Evolutionary conservation across 1,140 invertebrate species (phyloP).

Genomic region (Araneus ventricosus): DNA sequence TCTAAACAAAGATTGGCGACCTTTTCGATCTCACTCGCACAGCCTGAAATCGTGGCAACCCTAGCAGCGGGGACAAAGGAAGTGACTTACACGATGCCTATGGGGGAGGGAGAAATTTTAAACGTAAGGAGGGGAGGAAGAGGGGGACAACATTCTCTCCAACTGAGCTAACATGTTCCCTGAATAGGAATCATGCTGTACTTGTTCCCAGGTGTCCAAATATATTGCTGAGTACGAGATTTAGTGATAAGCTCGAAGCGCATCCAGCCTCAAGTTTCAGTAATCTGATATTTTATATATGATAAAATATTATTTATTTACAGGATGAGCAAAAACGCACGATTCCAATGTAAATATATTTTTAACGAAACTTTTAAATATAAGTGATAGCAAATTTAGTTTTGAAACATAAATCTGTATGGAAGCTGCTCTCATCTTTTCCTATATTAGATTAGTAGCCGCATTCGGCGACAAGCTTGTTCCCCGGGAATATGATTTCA

Average conservation of each 20-base stretch:
- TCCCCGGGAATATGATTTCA: no score
- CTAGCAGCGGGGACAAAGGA: neutral
- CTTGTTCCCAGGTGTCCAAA: neutral
- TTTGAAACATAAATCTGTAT: no score
- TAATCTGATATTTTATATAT: no score
- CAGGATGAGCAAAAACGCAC: no score
- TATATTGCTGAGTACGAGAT: neutral
- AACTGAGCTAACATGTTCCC: constrained; percentile 20
- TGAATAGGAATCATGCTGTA: neutral
- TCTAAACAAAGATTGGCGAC: neutral
- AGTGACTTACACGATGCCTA: neutral
- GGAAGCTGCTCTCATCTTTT: no score
- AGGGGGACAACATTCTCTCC: neutral
- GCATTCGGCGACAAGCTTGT: no score
- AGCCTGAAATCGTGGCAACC: neutral
- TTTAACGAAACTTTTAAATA: no score
- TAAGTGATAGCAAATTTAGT: no score
- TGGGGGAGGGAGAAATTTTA: neutral
- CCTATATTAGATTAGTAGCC: no score
- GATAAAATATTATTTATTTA: no score
- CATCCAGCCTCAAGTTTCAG: no score
- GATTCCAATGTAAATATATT: no score
- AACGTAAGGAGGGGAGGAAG: neutral
- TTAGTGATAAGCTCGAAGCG: neutral
- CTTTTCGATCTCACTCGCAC: neutral